These are phyloP conservation scores for Psittacara wagleri DNA, from an alignment of 2,113 vertebrate genomes.

Conservation along the genomic window DNA sequence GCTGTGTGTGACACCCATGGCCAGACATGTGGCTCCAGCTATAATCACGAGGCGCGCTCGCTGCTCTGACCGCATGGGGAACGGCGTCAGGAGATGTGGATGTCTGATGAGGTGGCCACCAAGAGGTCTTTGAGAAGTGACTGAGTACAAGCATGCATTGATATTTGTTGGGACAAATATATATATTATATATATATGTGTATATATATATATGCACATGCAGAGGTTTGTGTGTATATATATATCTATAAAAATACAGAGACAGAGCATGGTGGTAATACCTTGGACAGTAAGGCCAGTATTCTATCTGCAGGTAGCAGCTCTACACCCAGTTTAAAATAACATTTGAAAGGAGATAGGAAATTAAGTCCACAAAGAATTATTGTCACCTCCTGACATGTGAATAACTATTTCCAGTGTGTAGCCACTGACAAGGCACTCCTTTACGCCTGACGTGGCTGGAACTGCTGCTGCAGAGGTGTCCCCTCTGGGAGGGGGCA, in stretches of 20 bases:
- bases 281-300: neutral
- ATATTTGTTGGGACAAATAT: neutral
- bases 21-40: neutral
- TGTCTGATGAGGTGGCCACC: neutral
- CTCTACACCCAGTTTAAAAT: neutral
- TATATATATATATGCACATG: neutral
- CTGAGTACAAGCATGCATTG: neutral
- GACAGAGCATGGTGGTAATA: neutral
- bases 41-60: rapidly evolving
- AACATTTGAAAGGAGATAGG: neutral
- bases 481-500: neutral
- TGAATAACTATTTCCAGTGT: neutral
- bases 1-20: neutral
- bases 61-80: rapidly evolving
- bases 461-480: neutral
- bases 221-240: rapidly evolving
- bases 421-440: neutral
- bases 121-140: neutral
- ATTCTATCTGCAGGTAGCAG: neutral
- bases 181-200: neutral
- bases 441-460: rapidly evolving
- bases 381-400: neutral
- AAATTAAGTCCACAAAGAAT: neutral
- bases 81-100: rapidly evolving
- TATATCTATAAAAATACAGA: neutral